phyloP scores from a whole-genome alignment of 2,113 vertebrate genomes.

The Hyla sarda region DNA sequence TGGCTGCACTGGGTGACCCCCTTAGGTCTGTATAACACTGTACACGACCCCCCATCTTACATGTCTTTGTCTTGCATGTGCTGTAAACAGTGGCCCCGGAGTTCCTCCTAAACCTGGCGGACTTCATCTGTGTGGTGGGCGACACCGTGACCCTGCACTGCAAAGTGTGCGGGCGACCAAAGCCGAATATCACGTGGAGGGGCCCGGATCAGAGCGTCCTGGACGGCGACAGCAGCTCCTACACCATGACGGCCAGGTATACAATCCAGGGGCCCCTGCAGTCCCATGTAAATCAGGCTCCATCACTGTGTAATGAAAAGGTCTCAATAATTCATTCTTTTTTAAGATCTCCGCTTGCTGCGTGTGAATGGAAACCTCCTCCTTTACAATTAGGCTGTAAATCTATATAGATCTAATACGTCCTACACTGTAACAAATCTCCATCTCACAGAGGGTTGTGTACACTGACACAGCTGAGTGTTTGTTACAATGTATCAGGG shows the following conservation, averaged over 20 bases:
- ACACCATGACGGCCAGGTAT: conserved; percentile 75
- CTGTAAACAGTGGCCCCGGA: conserved; percentile 88
- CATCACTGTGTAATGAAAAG: too few species aligned
- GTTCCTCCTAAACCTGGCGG: conserved; percentile 90
- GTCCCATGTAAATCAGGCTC: background rate
- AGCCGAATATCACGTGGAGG: conserved; percentile 89
- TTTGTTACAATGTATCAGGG: background rate
- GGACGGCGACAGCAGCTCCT: conserved; percentile 82
- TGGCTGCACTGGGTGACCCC: too few species aligned
- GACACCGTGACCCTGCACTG: conserved; percentile 93
- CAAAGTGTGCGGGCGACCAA: conserved; percentile 94
- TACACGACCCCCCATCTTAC: background rate
- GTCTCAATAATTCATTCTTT: too few species aligned
- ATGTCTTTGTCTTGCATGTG: background rate
- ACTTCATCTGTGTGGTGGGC: conserved; percentile 91
- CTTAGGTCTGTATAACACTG: too few species aligned
- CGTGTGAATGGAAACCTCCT: background rate
- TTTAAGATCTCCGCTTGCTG: background rate
- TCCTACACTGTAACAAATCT: background rate
- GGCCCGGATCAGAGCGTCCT: conserved; percentile 92
- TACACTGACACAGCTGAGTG: too few species aligned
- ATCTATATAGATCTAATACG: background rate
- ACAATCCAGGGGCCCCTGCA: background rate
- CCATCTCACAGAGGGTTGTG: too few species aligned
- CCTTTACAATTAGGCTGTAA: background rate